Percentiles rank a stretch among this genome's conserved stretches.
Evolutionary conservation across 1,140 invertebrate genomes (phyloP).

Genomic region (Oncopeltus fasciatus): DNA sequence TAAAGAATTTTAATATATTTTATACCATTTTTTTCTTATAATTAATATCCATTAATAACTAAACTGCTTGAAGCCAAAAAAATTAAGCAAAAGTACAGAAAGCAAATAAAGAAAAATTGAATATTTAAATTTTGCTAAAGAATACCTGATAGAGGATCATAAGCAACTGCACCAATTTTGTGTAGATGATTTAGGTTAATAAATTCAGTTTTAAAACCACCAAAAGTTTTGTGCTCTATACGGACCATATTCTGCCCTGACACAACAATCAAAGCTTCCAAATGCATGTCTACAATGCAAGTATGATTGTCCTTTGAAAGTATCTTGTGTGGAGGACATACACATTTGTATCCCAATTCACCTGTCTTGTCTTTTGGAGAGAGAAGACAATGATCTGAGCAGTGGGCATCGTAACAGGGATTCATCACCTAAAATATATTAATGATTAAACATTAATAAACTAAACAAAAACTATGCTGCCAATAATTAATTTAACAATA

Average conservation of each 20-base stretch:
- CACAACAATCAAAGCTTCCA: conserved; percentile 25
- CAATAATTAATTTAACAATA: too few species aligned
- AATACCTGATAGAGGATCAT: conserved; percentile 29
- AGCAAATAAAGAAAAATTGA: too few species aligned
- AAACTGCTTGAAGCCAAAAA: too few species aligned
- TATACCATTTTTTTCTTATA: too few species aligned
- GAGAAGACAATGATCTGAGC: conserved; percentile 69
- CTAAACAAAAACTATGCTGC: too few species aligned
- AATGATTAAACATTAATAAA: too few species aligned
- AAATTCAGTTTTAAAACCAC: conserved; percentile 20
- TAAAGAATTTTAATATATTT: too few species aligned
- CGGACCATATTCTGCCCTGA: conserved; percentile 26
- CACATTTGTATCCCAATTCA: conserved; percentile 43
- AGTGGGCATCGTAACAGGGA: conserved; percentile 50
- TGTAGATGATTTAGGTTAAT: neutral
- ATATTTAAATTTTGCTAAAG: too few species aligned
- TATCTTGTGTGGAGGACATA: conserved; percentile 57
- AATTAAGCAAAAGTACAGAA: too few species aligned
- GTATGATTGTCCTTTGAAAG: conserved; percentile 35
- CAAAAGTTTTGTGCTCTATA: conserved; percentile 30
- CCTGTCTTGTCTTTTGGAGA: conserved; percentile 33
- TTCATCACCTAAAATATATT: conserved; percentile 34
- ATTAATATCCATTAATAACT: too few species aligned
- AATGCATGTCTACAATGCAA: conserved; percentile 28
- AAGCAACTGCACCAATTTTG: conserved; percentile 24